phyloP scores from a whole-genome alignment of 2,888 invertebrate species.

The Synanthedon myopaeformis region DNA sequence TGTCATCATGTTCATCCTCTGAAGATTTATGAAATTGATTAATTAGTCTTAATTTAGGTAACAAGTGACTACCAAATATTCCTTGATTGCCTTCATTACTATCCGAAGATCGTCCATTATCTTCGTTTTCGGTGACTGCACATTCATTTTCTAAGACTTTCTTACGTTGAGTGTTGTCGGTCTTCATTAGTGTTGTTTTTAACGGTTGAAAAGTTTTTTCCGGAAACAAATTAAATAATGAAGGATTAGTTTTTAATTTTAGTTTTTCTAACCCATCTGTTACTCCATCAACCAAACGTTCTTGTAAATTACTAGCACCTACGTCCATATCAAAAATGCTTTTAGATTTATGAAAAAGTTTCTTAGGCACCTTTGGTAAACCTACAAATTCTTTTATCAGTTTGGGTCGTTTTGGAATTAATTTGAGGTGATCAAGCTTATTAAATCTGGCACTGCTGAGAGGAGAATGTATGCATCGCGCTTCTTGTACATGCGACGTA shows the following conservation, averaged over 20 bases:
- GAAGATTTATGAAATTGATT: background rate
- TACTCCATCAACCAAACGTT: conserved; percentile 14
- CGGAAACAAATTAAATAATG: conserved; percentile 5
- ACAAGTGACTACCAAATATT: background rate
- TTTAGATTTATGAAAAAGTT: conserved; percentile 10
- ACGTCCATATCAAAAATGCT: conserved; percentile 29
- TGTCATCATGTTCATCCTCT: background rate
- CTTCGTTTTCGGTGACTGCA: background rate
- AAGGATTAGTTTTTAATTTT: conserved; percentile 13
- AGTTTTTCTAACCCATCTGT: conserved; percentile 9
- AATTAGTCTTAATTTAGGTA: background rate
- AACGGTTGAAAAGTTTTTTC: background rate
- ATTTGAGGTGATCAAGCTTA: conserved; percentile 6
- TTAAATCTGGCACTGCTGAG: conserved; percentile 13
- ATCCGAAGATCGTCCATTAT: background rate
- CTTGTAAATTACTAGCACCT: conserved; percentile 33
- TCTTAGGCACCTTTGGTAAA: conserved; percentile 15
- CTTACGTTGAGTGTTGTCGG: background rate
- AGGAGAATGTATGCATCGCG: conserved; percentile 26
- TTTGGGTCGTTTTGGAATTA: conserved; percentile 12
- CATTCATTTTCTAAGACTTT: background rate
- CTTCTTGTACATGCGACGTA: conserved; percentile 34
- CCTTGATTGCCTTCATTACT: background rate
- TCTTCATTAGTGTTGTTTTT: no score
- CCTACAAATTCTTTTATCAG: conserved; percentile 20